Evolutionary conservation across 2,888 invertebrate genomes (phyloP).

Genomic region (Hydrotaea cyrtoneurina): DNA sequence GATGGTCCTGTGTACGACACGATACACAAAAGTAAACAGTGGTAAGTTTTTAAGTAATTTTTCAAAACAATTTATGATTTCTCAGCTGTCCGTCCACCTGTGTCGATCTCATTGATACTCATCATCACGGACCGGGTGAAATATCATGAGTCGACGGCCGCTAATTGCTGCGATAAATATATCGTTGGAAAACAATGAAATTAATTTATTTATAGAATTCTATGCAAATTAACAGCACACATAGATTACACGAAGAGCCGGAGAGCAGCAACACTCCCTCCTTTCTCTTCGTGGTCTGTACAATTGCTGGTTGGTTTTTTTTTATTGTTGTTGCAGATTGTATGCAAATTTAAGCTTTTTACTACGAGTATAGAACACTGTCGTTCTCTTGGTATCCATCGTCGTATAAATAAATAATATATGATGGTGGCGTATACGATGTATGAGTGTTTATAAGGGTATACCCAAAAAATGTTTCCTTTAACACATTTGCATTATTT

Average conservation of each 20-base stretch:
- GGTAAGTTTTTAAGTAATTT: slow-evolving; percentile 80
- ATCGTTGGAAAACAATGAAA: slow-evolving; percentile 1
- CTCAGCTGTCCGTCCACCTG: neutral
- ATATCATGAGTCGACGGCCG: neutral
- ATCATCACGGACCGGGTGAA: neutral
- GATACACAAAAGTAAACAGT: slow-evolving; percentile 84
- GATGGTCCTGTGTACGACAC: slow-evolving; percentile 85
- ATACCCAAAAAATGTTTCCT: too few relatives aligned
- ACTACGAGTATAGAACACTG: neutral
- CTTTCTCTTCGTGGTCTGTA: neutral
- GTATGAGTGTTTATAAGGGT: neutral
- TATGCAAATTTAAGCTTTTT: slow-evolving; percentile 1
- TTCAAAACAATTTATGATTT: neutral
- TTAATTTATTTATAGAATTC: slow-evolving; percentile 29
- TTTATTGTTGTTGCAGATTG: neutral
- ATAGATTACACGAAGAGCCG: neutral
- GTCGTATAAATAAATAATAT: too few relatives aligned
- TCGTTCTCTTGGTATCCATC: too few relatives aligned
- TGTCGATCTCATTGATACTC: neutral
- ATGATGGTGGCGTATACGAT: too few relatives aligned
- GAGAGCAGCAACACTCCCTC: neutral
- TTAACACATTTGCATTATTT: too few relatives aligned
- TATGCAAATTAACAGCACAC: slow-evolving; percentile 22
- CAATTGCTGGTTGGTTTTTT: neutral
- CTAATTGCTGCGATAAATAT: slow-evolving; percentile 18